Evolutionary conservation across 2,797 vertebrate genomes (phyloP).

Genomic region (Periophthalmus magnuspinnatus): DNA sequence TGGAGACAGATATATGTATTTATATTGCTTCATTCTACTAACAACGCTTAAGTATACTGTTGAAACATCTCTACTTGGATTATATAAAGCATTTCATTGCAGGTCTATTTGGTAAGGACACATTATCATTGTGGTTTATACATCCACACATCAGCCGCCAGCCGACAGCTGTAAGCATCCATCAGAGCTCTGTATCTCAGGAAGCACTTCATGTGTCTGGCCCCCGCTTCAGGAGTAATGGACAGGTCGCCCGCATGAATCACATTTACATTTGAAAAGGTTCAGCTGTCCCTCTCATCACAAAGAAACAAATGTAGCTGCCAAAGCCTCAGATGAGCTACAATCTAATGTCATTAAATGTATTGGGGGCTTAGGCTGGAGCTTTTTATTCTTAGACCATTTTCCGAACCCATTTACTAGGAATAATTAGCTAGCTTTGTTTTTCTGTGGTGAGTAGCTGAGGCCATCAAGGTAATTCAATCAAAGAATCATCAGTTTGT

Average conservation of each 20-base stretch:
- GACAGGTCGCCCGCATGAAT: background rate
- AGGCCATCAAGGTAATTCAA: conserved; percentile 4
- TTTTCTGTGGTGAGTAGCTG: conserved; percentile 3
- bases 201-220: conserved; percentile 7
- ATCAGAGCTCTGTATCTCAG: conserved; percentile 17
- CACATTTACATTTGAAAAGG: conserved; percentile 15
- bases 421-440: conserved; percentile 23
- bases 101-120: conserved; percentile 21
- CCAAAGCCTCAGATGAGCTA: conserved; percentile 30
- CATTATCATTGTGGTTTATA: conserved; percentile 23
- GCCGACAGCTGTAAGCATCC: too few species aligned
- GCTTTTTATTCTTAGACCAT: conserved; percentile 33
- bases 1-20: background rate
- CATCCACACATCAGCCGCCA: conserved; percentile 23
- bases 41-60: background rate
- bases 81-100: conserved; percentile 18
- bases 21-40: background rate
- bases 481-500: background rate
- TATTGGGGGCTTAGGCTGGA: conserved; percentile 22
- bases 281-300: conserved; percentile 3
- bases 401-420: conserved; percentile 14
- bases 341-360: conserved; percentile 38
- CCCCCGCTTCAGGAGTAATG: conserved; percentile 2
- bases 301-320: conserved; percentile 13
- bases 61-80: conserved; percentile 24